These are phyloP conservation scores for Teleogryllus oceanicus DNA, from an alignment of 2,888 invertebrate species.

Conservation along the genomic window DNA sequence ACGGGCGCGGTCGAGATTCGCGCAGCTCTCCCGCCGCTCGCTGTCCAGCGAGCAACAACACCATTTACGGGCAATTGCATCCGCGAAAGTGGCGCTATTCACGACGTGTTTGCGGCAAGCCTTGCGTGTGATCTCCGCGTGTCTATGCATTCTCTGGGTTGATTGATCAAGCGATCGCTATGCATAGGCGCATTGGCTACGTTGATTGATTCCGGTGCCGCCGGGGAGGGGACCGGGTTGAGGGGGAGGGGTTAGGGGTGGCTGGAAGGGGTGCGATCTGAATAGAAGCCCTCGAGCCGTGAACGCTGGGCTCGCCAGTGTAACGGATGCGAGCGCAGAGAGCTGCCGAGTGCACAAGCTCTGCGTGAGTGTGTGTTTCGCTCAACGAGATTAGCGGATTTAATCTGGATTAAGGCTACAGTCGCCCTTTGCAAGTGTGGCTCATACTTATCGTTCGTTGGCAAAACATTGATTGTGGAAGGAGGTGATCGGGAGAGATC, in stretches of 20 bases:
- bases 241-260: not conserved
- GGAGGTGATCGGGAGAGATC: too few relatives aligned
- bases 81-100: not conserved
- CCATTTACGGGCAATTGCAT: not conserved
- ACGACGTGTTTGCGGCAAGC: conserved; percentile 1
- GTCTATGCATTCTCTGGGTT: conserved; percentile 18
- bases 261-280: not conserved
- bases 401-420: too few relatives aligned
- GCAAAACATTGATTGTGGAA: too few relatives aligned
- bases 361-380: too few relatives aligned
- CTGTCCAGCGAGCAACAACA: not conserved
- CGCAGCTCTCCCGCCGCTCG: too few relatives aligned
- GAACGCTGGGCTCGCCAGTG: too few relatives aligned
- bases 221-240: not conserved
- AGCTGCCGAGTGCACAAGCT: too few relatives aligned
- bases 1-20: too few relatives aligned
- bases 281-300: not conserved
- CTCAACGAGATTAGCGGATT: too few relatives aligned
- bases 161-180: conserved; percentile 18
- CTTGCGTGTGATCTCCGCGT: not conserved
- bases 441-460: too few relatives aligned
- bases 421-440: too few relatives aligned
- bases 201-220: not conserved
- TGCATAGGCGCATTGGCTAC: not conserved
- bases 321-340: too few relatives aligned